phyloP scores from a whole-genome alignment of 2,888 invertebrate species.

The Pimpla rufipes region DNA sequence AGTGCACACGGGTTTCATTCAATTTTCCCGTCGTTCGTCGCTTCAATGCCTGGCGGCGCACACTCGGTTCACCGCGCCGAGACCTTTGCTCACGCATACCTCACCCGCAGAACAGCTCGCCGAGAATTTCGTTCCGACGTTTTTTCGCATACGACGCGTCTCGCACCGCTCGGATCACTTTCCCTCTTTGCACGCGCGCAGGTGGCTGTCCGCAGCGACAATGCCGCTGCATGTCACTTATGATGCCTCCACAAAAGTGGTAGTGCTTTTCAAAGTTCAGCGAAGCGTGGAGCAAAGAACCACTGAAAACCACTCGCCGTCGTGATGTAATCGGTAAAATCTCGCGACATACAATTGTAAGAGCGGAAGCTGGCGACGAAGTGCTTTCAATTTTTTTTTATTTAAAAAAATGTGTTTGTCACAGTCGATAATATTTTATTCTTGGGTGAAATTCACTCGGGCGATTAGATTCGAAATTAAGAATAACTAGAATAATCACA shows the following conservation, averaged over 20 bases:
- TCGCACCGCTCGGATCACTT: conserved; percentile 48
- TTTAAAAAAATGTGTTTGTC: too few species aligned
- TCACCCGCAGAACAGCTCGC: conserved; percentile 1
- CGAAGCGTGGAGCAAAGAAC: background rate
- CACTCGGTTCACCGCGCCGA: conserved; percentile 35
- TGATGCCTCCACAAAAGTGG: background rate
- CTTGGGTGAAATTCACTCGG: too few species aligned
- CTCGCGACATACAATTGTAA: too few species aligned
- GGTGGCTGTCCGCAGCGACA: conserved; percentile 3
- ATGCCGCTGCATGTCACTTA: background rate
- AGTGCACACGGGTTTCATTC: conserved; percentile 47
- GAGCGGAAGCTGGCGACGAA: too few species aligned
- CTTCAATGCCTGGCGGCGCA: background rate
- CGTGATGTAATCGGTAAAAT: too few species aligned
- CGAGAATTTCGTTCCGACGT: conserved; percentile 46
- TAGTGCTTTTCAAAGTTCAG: background rate
- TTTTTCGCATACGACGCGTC: conserved; percentile 39
- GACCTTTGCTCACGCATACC: conserved; percentile 39
- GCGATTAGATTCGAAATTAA: too few species aligned
- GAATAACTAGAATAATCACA: too few species aligned
- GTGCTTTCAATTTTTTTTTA: too few species aligned
- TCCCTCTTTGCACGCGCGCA: conserved; percentile 43
- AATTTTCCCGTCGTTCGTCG: conserved; percentile 49
- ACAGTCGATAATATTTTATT: too few species aligned
- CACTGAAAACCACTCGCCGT: too few species aligned